Conservation (phyloP, 1,140 invertebrate genomes). For the Drosophila rufa region DNA sequence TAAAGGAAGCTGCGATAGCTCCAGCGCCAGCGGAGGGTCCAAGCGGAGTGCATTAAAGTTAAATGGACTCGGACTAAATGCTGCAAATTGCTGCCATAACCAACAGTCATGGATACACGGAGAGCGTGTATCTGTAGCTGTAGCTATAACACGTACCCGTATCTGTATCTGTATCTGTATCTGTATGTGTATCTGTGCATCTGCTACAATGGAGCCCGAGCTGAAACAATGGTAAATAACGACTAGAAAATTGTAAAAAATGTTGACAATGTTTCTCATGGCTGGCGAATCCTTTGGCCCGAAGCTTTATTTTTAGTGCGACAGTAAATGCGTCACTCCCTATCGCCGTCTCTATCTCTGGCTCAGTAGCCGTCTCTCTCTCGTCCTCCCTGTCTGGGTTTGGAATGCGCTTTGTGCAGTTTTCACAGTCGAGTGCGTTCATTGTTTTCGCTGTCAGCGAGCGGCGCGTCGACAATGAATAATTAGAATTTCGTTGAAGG, state of each 20-base stretch:
- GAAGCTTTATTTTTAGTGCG: slow-evolving; percentile 66
- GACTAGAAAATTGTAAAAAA: slow-evolving; percentile 82
- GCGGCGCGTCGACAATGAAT: slow-evolving; percentile 77
- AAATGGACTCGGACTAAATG: slow-evolving; percentile 76
- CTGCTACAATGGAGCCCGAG: slow-evolving; percentile 42
- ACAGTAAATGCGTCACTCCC: slow-evolving; percentile 54
- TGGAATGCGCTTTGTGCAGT: slow-evolving; percentile 79
- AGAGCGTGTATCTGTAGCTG: slow-evolving; percentile 9
- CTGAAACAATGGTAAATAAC: slow-evolving; percentile 80
- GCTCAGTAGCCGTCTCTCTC: background rate
- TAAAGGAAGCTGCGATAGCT: slow-evolving; percentile 47
- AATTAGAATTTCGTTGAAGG: slow-evolving; percentile 75
- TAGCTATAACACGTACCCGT: background rate
- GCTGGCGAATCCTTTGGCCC: slow-evolving; percentile 70
- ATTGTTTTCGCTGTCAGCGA: slow-evolving; percentile 79
- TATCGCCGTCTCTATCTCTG: background rate
- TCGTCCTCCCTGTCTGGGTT: slow-evolving; percentile 17
- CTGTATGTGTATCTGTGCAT: slow-evolving; percentile 32
- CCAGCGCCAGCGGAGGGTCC: slow-evolving; percentile 6
- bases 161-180: background rate
- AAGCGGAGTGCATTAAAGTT: slow-evolving; percentile 71
- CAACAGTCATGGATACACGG: slow-evolving; percentile 43
- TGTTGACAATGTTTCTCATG: slow-evolving; percentile 73
- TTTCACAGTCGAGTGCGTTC: slow-evolving; percentile 76
- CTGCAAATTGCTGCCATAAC: slow-evolving; percentile 74